These are phyloP conservation scores for Mylabris sibirica DNA, from an alignment of 2,888 invertebrate genomes.

Conservation along the genomic window DNA sequence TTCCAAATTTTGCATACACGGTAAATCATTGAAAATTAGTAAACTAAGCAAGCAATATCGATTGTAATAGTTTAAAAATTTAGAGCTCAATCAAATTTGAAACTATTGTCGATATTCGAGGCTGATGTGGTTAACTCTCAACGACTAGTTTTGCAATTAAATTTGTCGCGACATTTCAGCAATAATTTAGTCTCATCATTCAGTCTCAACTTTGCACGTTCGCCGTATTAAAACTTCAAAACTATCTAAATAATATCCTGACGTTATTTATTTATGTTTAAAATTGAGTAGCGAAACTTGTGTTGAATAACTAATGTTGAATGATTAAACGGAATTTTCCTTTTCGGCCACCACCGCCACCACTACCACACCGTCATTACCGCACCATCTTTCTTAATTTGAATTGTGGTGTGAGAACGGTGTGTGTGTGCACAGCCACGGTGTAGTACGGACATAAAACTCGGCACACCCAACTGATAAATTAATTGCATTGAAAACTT, in stretches of 20 bases:
- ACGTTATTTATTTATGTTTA: not conserved
- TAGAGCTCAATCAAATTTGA: no score
- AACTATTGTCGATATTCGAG: not conserved
- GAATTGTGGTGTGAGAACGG: not conserved
- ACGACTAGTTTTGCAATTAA: not conserved
- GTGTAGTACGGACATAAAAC: not conserved
- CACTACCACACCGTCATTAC: not conserved
- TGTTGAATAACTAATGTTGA: not conserved
- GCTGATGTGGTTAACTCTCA: not conserved
- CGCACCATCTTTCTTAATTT: not conserved
- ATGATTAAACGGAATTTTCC: not conserved
- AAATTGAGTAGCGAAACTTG: not conserved
- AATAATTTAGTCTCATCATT: not conserved
- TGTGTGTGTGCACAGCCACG: not conserved
- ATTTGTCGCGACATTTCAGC: not conserved
- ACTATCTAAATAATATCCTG: not conserved
- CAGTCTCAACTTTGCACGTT: not conserved
- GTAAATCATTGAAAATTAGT: not conserved
- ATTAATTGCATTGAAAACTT: slow-evolving; percentile 15
- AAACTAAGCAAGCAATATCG: no score
- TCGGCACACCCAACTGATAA: not conserved
- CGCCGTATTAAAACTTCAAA: not conserved
- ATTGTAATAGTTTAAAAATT: not conserved
- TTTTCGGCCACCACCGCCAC: not conserved
- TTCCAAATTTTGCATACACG: not conserved